These are phyloP conservation scores for Cryptotis parvus DNA, from an alignment of 2,113 vertebrate species.

Conservation along the genomic window DNA sequence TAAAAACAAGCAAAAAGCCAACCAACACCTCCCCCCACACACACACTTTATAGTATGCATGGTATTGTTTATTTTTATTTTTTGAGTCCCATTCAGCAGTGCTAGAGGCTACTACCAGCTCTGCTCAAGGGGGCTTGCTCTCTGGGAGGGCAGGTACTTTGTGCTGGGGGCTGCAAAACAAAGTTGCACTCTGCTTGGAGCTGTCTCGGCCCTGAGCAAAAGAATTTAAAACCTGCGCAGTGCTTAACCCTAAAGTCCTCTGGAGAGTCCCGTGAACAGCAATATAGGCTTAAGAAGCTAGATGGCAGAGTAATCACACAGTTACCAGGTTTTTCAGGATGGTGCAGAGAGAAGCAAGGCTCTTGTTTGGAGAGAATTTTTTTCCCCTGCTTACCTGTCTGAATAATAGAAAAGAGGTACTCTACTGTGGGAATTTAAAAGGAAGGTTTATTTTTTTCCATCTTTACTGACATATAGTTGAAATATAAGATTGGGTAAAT, in stretches of 20 bases:
- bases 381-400: background rate
- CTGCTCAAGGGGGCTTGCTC: no score
- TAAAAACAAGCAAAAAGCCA: no score
- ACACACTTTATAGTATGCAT: no score
- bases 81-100: no score
- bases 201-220: background rate
- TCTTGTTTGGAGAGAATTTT: background rate
- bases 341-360: background rate
- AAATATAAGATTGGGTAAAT: background rate
- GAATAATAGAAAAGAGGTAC: background rate
- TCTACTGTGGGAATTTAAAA: background rate
- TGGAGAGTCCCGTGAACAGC: conserved; percentile 51
- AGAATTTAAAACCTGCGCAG: conserved; percentile 21
- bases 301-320: conserved; percentile 81
- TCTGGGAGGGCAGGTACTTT: no score
- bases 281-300: conserved; percentile 74
- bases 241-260: background rate
- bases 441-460: background rate
- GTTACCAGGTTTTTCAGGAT: background rate
- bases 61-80: no score
- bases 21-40: no score
- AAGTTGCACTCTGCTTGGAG: no score
- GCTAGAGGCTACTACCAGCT: no score
- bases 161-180: no score
- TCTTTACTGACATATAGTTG: background rate